Conservation (phyloP, 2,888 invertebrate species). For the Charanyca ferruginea region DNA sequence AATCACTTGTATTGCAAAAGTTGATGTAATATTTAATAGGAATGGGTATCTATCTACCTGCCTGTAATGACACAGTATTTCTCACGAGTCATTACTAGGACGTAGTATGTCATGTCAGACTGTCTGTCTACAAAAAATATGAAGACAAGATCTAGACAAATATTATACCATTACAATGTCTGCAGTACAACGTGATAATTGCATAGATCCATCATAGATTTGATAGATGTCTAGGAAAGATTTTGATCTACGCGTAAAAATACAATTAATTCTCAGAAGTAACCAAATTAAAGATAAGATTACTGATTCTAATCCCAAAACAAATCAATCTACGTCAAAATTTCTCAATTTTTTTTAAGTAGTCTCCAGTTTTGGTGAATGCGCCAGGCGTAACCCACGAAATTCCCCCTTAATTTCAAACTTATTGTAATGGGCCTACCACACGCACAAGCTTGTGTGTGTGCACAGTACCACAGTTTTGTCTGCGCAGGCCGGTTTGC, state of each 20-base stretch:
- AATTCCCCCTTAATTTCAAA: too few species aligned
- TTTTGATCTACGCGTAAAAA: conserved; percentile 13
- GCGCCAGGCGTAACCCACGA: too few species aligned
- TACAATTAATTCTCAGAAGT: background rate
- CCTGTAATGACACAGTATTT: conserved; percentile 10
- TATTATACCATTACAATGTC: conserved; percentile 4
- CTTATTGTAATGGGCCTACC: too few species aligned
- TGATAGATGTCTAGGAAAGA: background rate
- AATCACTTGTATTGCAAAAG: conserved; percentile 14
- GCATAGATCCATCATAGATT: conserved; percentile 9
- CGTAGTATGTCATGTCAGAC: conserved; percentile 48
- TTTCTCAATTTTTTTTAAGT: too few species aligned
- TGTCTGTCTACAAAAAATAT: conserved; percentile 45
- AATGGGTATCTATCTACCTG: conserved; percentile 15
- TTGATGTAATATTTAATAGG: conserved; percentile 53
- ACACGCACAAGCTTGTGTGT: too few species aligned
- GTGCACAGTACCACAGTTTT: too few species aligned
- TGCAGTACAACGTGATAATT: conserved; percentile 10
- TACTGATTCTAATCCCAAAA: too few species aligned
- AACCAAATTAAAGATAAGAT: too few species aligned
- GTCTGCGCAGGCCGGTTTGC: too few species aligned
- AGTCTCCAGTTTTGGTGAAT: too few species aligned
- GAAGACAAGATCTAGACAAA: conserved; percentile 15
- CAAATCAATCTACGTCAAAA: too few species aligned
- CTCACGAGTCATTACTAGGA: conserved; percentile 35